Evolutionary conservation across 2,113 vertebrate species (phyloP).

Genomic region (Pachypanchax playfairii): DNA sequence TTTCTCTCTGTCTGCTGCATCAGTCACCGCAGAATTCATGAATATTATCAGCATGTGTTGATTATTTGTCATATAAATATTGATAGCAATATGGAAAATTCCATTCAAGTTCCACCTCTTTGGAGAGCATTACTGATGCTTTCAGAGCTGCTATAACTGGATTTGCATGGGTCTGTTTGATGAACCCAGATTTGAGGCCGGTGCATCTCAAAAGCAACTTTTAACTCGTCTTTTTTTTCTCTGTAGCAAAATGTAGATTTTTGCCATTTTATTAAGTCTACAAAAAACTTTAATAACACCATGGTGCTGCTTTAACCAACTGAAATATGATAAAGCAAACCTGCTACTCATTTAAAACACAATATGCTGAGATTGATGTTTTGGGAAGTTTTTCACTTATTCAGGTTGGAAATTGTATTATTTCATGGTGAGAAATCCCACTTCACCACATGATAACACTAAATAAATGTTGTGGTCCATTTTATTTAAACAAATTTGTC

Average conservation of each 20-base stretch:
- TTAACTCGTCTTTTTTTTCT: constrained; percentile 40
- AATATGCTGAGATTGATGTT: constrained; percentile 37
- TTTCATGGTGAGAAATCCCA: constrained; percentile 58
- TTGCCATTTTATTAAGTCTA: constrained; percentile 29
- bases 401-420: constrained; percentile 41
- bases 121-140: constrained; percentile 58
- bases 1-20: constrained; percentile 44
- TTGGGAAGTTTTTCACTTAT: constrained; percentile 2
- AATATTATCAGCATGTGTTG: constrained; percentile 68
- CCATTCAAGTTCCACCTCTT: constrained; percentile 56
- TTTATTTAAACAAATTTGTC: constrained; percentile 57
- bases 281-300: constrained; percentile 52
- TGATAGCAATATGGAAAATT: constrained; percentile 61
- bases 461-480: constrained; percentile 54
- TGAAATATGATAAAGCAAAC: constrained; percentile 17
- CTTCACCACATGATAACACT: constrained; percentile 18
- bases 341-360: constrained; percentile 26
- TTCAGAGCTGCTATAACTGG: constrained; percentile 51
- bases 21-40: constrained; percentile 59
- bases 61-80: constrained; percentile 69
- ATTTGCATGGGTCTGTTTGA: constrained; percentile 52
- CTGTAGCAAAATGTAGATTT: constrained; percentile 28
- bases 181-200: constrained; percentile 47
- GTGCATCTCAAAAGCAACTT: constrained; percentile 55
- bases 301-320: constrained; percentile 21